phyloP scores from a whole-genome alignment of 2,797 vertebrate genomes.

The Dromococcyx pavoninus region DNA sequence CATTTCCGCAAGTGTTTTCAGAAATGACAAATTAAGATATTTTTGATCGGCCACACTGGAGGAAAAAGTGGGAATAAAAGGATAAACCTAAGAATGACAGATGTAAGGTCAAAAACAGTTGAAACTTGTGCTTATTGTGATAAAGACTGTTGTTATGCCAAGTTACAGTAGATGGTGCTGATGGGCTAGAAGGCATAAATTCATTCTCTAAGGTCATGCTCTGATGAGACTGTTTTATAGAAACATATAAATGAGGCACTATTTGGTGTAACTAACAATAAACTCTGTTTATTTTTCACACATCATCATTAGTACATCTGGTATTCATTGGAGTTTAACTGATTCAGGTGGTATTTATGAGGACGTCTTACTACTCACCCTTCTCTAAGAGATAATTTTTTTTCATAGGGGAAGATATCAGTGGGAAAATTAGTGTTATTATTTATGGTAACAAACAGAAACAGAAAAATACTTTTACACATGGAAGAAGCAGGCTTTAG shows the following conservation, averaged over 20 bases:
- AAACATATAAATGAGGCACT: conserved; percentile 43
- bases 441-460: neutral
- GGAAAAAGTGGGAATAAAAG: neutral
- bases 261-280: conserved; percentile 59
- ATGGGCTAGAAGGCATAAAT: conserved; percentile 41
- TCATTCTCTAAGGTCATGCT: neutral
- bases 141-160: neutral
- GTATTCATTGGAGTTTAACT: conserved; percentile 63
- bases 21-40: neutral
- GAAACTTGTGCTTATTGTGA: neutral
- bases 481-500: neutral
- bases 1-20: neutral
- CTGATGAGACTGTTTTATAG: neutral
- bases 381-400: neutral
- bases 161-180: conserved; percentile 70
- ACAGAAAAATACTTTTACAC: neutral
- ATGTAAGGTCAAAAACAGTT: neutral
- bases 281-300: conserved; percentile 63
- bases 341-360: conserved; percentile 63
- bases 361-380: conserved; percentile 37
- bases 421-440: conserved; percentile 1
- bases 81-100: neutral
- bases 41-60: neutral
- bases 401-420: neutral
- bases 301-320: conserved; percentile 64